Percentiles rank a stretch among this genome's conserved stretches.
Evolutionary conservation across 2,113 vertebrate genomes (phyloP).

Genomic region (Atherinomorus stipes): DNA sequence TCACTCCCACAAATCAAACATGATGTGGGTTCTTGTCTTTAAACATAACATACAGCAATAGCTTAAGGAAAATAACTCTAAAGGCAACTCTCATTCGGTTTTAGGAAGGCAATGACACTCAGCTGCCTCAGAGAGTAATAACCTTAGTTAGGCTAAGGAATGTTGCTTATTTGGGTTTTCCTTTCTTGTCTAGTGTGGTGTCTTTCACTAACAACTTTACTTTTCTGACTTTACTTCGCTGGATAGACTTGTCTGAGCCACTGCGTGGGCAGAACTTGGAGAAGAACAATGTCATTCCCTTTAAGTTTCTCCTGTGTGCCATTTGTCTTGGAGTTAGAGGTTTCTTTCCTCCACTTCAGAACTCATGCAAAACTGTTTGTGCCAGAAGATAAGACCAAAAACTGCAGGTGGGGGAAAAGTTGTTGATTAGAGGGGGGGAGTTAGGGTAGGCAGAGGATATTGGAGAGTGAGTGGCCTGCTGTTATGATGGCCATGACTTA

Average conservation of each 20-base stretch:
- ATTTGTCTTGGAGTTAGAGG: too few species aligned
- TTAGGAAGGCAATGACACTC: too few species aligned
- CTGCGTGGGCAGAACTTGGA: slow-evolving; percentile 1
- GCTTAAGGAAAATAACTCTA: neutral
- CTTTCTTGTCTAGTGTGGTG: neutral
- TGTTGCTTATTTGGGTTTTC: neutral
- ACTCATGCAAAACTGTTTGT: too few species aligned
- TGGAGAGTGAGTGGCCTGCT: too few species aligned
- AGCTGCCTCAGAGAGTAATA: neutral
- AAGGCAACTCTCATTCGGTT: too few species aligned
- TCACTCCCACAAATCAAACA: neutral
- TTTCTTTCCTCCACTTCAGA: too few species aligned
- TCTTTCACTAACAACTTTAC: neutral
- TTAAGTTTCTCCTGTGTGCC: neutral
- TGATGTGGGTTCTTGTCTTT: neutral
- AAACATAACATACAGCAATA: too few species aligned
- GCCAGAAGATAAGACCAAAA: too few species aligned
- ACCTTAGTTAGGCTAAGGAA: neutral
- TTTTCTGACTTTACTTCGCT: neutral
- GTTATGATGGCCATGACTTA: too few species aligned
- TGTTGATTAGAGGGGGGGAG: too few species aligned
- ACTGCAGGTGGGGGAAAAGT: neutral
- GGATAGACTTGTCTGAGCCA: neutral
- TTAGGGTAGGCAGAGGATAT: too few species aligned
- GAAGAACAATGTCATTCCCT: neutral